Conservation (phyloP, 2,113 vertebrate genomes). For the Sinosuthora webbiana region DNA sequence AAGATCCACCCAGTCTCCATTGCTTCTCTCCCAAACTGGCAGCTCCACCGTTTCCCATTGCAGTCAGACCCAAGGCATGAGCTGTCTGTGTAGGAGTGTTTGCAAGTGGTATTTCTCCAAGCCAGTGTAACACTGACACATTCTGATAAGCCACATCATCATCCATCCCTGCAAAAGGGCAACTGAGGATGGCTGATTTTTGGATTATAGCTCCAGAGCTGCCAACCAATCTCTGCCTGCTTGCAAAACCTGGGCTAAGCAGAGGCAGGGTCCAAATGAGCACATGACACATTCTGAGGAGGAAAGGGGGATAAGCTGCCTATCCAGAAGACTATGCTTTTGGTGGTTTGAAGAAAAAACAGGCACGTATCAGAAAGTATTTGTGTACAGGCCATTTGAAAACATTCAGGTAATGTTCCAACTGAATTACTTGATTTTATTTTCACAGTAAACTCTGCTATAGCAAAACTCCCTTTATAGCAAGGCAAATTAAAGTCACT, state of each 20-base stretch:
- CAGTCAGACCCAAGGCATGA: neutral
- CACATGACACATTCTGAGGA: neutral
- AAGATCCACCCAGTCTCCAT: neutral
- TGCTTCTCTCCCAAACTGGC: neutral
- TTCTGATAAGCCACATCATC: neutral
- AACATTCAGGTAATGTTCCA: neutral
- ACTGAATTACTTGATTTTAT: neutral
- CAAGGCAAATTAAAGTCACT: conserved; percentile 37
- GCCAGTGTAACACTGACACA: neutral
- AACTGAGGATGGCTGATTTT: neutral
- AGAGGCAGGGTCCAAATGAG: rapidly evolving
- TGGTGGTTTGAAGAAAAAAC: neutral
- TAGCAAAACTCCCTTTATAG: neutral
- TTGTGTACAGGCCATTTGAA: neutral
- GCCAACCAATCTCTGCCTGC: neutral
- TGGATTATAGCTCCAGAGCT: neutral
- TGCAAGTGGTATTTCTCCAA: neutral
- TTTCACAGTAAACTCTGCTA: neutral
- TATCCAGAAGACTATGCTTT: neutral
- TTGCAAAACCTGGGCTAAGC: neutral
- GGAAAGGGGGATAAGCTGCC: neutral
- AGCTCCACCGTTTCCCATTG: rapidly evolving
- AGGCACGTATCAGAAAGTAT: neutral
- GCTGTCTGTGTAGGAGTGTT: conserved; percentile 33
- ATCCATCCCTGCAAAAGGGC: neutral